phyloP scores from a whole-genome alignment of 2,888 invertebrate genomes.

The Gryllus longicercus region DNA sequence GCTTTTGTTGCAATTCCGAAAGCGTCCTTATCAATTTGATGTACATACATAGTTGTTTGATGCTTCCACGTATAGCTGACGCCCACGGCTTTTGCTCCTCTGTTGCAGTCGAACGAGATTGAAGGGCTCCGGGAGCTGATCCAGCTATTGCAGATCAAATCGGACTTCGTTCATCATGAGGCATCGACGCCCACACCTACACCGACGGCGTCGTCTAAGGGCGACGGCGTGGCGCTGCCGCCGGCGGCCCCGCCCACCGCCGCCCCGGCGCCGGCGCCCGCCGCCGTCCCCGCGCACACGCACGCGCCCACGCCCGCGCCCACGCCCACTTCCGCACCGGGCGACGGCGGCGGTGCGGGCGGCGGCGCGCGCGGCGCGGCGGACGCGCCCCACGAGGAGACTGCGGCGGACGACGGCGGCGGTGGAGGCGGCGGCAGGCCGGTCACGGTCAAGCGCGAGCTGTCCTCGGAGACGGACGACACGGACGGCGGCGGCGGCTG shows the following conservation, averaged over 20 bases:
- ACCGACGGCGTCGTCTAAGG: neutral
- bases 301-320: slow-evolving; percentile 23
- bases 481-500: neutral
- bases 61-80: neutral
- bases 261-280: neutral
- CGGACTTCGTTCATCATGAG: slow-evolving; percentile 52
- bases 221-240: neutral
- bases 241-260: neutral
- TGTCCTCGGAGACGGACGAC: neutral
- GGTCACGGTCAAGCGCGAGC: neutral
- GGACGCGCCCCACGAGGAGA: neutral
- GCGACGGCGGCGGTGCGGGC: neutral
- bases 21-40: too few species aligned
- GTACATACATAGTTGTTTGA: too few species aligned
- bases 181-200: neutral
- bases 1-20: too few species aligned
- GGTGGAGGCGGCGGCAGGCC: neutral
- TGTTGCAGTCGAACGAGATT: slow-evolving; percentile 69
- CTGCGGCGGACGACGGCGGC: neutral
- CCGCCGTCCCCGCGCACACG: neutral
- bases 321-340: neutral
- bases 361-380: neutral
- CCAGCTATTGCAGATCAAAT: slow-evolving; percentile 79
- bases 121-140: slow-evolving; percentile 79
- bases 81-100: slow-evolving; percentile 37